Evolutionary conservation across 2,888 invertebrate genomes (phyloP).

Genomic region (Drosophila recens): DNA sequence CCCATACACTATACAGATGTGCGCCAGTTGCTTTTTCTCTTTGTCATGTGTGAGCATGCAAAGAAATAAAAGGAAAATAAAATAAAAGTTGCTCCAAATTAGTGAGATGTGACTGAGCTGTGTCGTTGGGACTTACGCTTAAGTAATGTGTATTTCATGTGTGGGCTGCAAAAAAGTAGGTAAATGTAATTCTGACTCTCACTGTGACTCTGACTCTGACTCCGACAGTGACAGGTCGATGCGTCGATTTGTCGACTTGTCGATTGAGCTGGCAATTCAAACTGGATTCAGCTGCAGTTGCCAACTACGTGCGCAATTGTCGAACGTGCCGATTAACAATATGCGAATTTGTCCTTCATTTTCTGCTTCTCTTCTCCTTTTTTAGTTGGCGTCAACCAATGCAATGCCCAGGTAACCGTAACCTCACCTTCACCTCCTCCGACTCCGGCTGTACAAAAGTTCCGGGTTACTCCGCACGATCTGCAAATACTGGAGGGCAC

Average conservation of each 20-base stretch:
- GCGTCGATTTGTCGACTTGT: constrained; percentile 42
- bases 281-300: constrained; percentile 61
- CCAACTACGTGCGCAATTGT: constrained; percentile 76
- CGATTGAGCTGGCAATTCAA: constrained; percentile 68
- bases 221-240: constrained; percentile 46
- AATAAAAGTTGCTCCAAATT: constrained; percentile 78
- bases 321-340: constrained; percentile 77
- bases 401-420: constrained; percentile 27
- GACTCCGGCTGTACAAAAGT: constrained; percentile 89
- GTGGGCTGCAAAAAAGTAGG: constrained; percentile 73
- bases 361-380: not conserved
- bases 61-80: constrained; percentile 37
- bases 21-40: constrained; percentile 1
- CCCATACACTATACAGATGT: constrained; percentile 38
- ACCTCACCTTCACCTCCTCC: constrained; percentile 24
- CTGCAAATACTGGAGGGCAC: constrained; percentile 93
- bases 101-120: constrained; percentile 79
- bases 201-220: constrained; percentile 1
- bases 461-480: constrained; percentile 91
- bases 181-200: constrained; percentile 55
- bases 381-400: constrained; percentile 28
- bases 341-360: constrained; percentile 54
- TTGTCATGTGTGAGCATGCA: constrained; percentile 42
- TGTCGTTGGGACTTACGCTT: constrained; percentile 71
- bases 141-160: constrained; percentile 81